A percentile compares a stretch with the other conserved stretches of the same genome.
These are phyloP conservation scores for Penaeus japonicus DNA, from an alignment of 1,140 invertebrate species.

Conservation along the genomic window DNA sequence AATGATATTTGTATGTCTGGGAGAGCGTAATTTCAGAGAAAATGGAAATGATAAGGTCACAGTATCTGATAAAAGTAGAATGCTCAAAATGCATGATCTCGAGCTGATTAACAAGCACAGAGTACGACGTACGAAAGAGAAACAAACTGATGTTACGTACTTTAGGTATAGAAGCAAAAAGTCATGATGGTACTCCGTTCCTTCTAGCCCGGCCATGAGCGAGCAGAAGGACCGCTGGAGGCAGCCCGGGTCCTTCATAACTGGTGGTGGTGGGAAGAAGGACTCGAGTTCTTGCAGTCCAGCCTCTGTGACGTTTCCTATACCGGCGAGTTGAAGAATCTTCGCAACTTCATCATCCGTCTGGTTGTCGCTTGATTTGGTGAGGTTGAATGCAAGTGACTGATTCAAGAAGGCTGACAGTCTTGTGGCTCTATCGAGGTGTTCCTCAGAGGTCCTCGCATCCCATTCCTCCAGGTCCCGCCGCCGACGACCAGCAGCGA, in stretches of 20 bases:
- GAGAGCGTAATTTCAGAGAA: no score
- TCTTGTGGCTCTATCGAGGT: not conserved
- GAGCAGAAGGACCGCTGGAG: constrained; percentile 29
- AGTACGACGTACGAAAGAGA: not conserved
- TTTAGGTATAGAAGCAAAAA: constrained; percentile 28
- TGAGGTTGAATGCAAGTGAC: no score
- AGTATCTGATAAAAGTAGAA: no score
- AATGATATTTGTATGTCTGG: no score
- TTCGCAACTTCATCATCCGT: not conserved
- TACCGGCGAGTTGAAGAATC: not conserved
- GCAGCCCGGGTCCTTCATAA: not conserved
- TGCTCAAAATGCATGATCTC: no score
- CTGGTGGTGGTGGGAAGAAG: not conserved
- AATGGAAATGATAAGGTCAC: no score
- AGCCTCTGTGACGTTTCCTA: not conserved
- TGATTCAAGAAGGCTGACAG: not conserved
- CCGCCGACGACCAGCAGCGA: constrained; percentile 4
- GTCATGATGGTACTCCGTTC: not conserved
- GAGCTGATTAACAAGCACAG: not conserved
- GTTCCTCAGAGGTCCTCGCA: no score
- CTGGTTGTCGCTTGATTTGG: not conserved
- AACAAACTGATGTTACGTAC: not conserved
- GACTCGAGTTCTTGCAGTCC: not conserved
- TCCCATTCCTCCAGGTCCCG: not conserved
- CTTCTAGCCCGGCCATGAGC: constrained; percentile 35